A percentile compares a stretch with the other conserved stretches of the same genome.
Conservation (phyloP, 2,888 invertebrate species). For the Conomelus anceps region DNA sequence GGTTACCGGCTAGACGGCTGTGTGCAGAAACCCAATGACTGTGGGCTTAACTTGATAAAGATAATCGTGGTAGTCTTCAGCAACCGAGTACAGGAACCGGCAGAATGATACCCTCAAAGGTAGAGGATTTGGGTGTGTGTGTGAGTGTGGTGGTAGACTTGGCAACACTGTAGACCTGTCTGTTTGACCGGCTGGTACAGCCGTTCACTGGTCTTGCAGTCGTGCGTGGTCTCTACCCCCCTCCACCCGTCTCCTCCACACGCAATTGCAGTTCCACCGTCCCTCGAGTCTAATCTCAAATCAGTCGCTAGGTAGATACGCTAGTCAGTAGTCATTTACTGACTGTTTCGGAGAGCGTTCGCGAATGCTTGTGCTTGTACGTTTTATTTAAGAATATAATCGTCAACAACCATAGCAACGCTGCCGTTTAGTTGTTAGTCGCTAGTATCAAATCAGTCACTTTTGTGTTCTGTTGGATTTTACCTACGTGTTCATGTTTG, state of each 20-base stretch:
- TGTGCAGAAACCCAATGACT: too few relatives aligned
- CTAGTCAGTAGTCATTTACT: too few relatives aligned
- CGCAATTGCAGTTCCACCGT: not conserved
- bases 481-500: not conserved
- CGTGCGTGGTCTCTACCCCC: too few relatives aligned
- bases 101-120: not conserved
- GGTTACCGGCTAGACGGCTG: not conserved
- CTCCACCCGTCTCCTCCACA: not conserved
- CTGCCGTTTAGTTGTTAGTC: not conserved
- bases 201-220: not conserved
- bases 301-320: not conserved
- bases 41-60: too few relatives aligned
- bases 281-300: not conserved
- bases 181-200: not conserved
- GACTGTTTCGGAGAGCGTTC: not conserved
- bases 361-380: not conserved
- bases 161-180: not conserved
- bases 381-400: not conserved
- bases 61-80: not conserved
- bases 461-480: not conserved
- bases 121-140: not conserved
- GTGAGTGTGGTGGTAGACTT: not conserved
- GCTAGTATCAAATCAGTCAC: not conserved
- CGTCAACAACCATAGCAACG: not conserved
- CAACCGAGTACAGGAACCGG: not conserved